Evolutionary conservation across 92 coral and sea anemone species (phyloP), one percentile per base, ranked within the genome.

Genomic region (Porites divaricata): DNA sequence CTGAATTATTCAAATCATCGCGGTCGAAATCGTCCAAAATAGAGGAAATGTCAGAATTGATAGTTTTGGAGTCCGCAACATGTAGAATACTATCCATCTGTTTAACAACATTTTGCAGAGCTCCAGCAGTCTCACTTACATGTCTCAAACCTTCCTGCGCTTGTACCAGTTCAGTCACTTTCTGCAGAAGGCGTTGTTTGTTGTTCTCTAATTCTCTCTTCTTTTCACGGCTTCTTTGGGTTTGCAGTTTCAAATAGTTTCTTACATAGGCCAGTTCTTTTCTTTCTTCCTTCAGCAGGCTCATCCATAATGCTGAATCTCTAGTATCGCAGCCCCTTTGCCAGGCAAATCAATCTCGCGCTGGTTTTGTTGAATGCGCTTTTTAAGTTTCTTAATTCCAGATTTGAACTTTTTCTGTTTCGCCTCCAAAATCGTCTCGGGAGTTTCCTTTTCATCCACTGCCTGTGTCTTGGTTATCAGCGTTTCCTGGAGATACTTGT

Each of bases 261-360:
- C 13, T 59, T 62, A 11, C 56, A 17, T 14, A 23, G 6, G 9
- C 57, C 53, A 19, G 15, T 41, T 62, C 70, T 2, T 24, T 51
- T 1, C 21, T 16, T 41, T 10, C 19, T 9, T 63, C 56, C 10
- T 35, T 77, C 24, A 10, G n/a, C 13, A 35, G 8, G 13, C 19
- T 15, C 54, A 24, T 4, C 14, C 25, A 49, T n/a, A 50, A 17
- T 25, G 67, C 45, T 25, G 70, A 15, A 9, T 57, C 28, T 23
- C 56, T 51, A 10, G 28, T 19, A 15, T 77, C 81, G 20, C 35
- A 70, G 61, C 69, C 81, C 20, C 69, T 77, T n/a, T 77, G 81
- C 61, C 54, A 54, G 62, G 28, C 35, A 21, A 77, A 77, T 35
- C 56, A 62, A 77, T 41, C 61, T 77, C 81, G 19, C 28, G 57